Evolutionary conservation across 1,140 invertebrate species (phyloP).

Genomic region (Chironomus tepperi): DNA sequence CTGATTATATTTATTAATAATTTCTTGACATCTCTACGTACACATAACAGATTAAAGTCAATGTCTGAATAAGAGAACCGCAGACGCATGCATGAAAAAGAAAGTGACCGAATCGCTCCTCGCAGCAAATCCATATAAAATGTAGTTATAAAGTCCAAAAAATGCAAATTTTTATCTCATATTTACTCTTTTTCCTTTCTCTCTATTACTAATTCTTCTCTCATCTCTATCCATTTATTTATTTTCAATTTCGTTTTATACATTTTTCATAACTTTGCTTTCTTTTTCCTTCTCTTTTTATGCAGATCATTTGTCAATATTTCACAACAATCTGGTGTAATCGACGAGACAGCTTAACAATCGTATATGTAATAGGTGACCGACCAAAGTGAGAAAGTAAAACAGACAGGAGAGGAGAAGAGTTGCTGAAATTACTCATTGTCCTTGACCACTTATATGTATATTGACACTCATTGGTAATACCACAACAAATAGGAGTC

Average conservation of each 20-base stretch:
- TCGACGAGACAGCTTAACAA: background rate
- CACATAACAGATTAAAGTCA: too few species aligned
- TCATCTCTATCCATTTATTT: background rate
- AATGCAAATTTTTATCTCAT: conserved; percentile 3
- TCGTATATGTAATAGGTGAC: background rate
- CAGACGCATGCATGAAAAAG: background rate
- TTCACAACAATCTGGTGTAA: conserved; percentile 17
- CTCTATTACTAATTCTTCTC: background rate
- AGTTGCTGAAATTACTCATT: background rate
- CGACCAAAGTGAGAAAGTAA: background rate
- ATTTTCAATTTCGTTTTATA: conserved; percentile 18
- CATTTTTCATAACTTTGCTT: background rate
- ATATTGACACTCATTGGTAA: background rate
- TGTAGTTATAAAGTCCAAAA: conserved; percentile 13
- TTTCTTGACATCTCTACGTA: too few species aligned
- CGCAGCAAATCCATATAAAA: background rate
- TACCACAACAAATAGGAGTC: background rate
- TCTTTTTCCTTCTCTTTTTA: background rate
- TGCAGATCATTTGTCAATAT: conserved; percentile 23
- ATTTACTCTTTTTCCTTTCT: too few species aligned
- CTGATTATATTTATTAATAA: background rate
- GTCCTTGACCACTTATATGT: background rate
- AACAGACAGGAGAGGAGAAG: background rate
- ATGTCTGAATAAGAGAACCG: too few species aligned
- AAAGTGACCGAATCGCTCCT: background rate